Conservation (phyloP, 2,113 vertebrate genomes). For the Salvelinus alpinus region DNA sequence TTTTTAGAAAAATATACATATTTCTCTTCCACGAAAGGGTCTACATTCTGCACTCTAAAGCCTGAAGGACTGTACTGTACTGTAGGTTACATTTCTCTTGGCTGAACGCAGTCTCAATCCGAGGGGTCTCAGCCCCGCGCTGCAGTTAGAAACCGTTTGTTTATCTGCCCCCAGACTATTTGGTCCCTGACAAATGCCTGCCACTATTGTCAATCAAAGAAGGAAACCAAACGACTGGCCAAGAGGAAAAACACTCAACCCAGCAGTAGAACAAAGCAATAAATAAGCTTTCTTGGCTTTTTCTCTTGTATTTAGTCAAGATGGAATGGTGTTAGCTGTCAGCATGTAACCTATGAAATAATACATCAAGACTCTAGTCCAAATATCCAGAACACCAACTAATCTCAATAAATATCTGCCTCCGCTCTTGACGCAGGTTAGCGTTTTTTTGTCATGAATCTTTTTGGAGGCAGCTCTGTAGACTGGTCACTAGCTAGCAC, state of each 20-base stretch:
- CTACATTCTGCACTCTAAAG: background rate
- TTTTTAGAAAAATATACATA: background rate
- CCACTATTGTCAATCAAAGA: background rate
- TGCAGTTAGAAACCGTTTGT: background rate
- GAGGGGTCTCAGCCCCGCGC: background rate
- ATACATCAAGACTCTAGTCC: conserved; percentile 7
- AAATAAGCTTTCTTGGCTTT: background rate
- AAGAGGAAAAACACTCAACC: background rate
- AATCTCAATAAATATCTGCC: background rate
- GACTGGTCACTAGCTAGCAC: no score
- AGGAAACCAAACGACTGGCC: background rate
- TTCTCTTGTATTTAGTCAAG: conserved; percentile 33
- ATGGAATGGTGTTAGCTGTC: conserved; percentile 46
- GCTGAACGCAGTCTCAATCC: background rate
- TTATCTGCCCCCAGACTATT: conserved; percentile 3
- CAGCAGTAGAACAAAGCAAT: background rate
- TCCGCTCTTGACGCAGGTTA: no score
- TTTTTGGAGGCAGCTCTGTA: no score
- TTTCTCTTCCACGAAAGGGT: background rate
- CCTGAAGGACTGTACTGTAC: background rate
- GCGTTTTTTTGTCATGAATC: no score
- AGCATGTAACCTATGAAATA: conserved; percentile 34
- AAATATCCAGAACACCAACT: conserved; percentile 34
- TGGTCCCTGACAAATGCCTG: background rate
- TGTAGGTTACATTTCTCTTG: background rate